Evolutionary conservation across 1,140 invertebrate species (phyloP).

Genomic region (Sweltsa coloradensis): DNA sequence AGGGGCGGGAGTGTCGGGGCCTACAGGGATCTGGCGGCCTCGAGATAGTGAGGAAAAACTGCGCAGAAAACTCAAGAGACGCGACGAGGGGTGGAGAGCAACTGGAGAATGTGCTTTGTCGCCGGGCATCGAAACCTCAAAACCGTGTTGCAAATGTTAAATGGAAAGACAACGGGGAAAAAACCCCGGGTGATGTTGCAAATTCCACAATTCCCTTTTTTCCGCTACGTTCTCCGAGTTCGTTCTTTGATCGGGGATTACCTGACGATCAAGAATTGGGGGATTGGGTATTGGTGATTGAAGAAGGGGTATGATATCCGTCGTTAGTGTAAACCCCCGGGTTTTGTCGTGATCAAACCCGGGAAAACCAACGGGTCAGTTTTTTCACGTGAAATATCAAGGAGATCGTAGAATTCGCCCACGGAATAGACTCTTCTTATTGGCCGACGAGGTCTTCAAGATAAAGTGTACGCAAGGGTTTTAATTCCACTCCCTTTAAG

Average conservation of each 20-base stretch:
- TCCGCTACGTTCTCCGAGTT: slow-evolving; percentile 53
- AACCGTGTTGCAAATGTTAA: slow-evolving; percentile 15
- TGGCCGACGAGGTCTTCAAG: slow-evolving; percentile 65
- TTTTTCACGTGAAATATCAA: slow-evolving; percentile 44
- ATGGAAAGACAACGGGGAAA: slow-evolving; percentile 32
- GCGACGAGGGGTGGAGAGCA: slow-evolving; percentile 68
- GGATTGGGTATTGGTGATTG: slow-evolving; percentile 68
- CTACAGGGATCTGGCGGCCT: slow-evolving; percentile 91
- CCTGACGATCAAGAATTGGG: slow-evolving; percentile 83
- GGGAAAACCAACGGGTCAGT: slow-evolving; percentile 90
- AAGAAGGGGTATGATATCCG: slow-evolving; percentile 55
- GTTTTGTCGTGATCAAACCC: slow-evolving; percentile 93
- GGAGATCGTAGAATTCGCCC: slow-evolving; percentile 49
- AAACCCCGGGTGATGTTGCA: slow-evolving; percentile 54
- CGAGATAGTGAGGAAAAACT: slow-evolving; percentile 81
- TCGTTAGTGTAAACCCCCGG: slow-evolving; percentile 60
- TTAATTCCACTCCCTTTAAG: slow-evolving; percentile 88
- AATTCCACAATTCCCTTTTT: slow-evolving; percentile 62
- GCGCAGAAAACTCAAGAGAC: slow-evolving; percentile 69
- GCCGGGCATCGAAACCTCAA: slow-evolving; percentile 86
- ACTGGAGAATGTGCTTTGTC: slow-evolving; percentile 75
- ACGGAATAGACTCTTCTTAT: slow-evolving; percentile 43
- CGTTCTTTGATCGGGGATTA: slow-evolving; percentile 57
- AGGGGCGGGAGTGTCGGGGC: slow-evolving; percentile 71
- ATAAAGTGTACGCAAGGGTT: slow-evolving; percentile 87